phyloP scores from a whole-genome alignment of 2,888 invertebrate species.

The Cosmorhoe ocellata region DNA sequence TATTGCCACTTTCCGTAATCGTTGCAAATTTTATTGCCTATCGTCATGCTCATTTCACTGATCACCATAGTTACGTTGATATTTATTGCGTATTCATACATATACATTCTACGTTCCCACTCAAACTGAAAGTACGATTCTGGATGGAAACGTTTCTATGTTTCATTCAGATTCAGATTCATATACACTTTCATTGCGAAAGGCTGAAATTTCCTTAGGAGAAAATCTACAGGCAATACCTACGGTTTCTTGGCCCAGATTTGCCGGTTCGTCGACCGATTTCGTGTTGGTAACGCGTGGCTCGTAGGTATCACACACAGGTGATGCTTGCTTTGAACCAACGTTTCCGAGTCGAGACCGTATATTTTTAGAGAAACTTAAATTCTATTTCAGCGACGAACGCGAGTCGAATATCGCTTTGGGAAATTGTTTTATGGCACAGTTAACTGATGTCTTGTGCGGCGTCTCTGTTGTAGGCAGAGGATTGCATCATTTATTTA shows the following conservation, averaged over 20 bases:
- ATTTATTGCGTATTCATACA: conserved; percentile 31
- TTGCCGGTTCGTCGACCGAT: conserved; percentile 75
- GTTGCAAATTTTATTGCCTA: conserved; percentile 48
- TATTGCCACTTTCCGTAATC: conserved; percentile 49
- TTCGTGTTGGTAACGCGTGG: conserved; percentile 60
- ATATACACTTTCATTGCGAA: too few species aligned
- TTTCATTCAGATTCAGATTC: too few species aligned
- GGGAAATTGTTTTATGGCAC: conserved; percentile 49
- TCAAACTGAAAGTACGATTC: conserved; percentile 23
- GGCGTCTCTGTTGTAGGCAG: conserved; percentile 20
- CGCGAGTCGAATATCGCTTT: conserved; percentile 45
- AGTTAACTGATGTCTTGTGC: conserved; percentile 40
- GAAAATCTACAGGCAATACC: conserved; percentile 58
- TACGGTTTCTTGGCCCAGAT: conserved; percentile 72
- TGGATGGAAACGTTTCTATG: too few species aligned
- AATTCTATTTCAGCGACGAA: conserved; percentile 56
- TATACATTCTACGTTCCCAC: conserved; percentile 7
- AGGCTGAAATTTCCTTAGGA: conserved; percentile 43
- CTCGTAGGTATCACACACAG: conserved; percentile 53
- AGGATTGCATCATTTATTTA: not conserved
- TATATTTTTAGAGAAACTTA: conserved; percentile 65
- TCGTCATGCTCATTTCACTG: conserved; percentile 48
- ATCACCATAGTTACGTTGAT: conserved; percentile 43
- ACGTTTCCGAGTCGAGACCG: conserved; percentile 55
- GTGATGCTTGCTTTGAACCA: conserved; percentile 62